These are phyloP conservation scores for Python bivittatus DNA, from an alignment of 2,113 vertebrate species.

Conservation along the genomic window DNA sequence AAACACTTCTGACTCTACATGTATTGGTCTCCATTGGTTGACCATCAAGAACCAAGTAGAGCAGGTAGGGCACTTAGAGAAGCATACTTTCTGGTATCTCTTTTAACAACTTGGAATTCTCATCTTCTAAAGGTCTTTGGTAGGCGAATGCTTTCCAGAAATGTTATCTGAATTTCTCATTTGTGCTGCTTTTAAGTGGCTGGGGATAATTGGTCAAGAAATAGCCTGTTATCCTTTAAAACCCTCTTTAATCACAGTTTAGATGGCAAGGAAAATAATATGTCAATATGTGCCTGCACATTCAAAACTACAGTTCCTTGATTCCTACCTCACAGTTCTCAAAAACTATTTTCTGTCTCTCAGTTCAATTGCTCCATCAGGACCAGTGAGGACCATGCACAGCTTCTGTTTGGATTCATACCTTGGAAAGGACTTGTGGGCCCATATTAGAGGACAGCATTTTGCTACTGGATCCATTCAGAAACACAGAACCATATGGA, in stretches of 20 bases:
- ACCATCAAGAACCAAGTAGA: neutral
- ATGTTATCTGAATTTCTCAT: neutral
- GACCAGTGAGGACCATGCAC: no score
- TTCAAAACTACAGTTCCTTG: no score
- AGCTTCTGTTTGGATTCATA: neutral
- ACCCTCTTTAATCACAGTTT: neutral
- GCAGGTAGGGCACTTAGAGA: neutral
- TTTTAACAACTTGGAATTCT: neutral
- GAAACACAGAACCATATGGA: no score
- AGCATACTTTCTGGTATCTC: neutral
- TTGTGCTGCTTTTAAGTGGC: neutral
- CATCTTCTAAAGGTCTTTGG: neutral
- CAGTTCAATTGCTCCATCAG: neutral
- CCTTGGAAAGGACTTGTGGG: neutral
- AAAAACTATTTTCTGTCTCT: neutral
- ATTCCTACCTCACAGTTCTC: neutral
- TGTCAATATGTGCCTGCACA: neutral
- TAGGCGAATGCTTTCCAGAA: neutral
- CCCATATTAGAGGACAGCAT: neutral
- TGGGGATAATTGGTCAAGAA: neutral
- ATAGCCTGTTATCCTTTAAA: neutral
- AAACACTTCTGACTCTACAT: neutral
- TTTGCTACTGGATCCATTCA: neutral
- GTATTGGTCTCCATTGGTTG: neutral
- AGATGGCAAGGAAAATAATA: neutral